phyloP scores from a whole-genome alignment of 2,797 vertebrate genomes.

The Schizopygopsis pylzovi region DNA sequence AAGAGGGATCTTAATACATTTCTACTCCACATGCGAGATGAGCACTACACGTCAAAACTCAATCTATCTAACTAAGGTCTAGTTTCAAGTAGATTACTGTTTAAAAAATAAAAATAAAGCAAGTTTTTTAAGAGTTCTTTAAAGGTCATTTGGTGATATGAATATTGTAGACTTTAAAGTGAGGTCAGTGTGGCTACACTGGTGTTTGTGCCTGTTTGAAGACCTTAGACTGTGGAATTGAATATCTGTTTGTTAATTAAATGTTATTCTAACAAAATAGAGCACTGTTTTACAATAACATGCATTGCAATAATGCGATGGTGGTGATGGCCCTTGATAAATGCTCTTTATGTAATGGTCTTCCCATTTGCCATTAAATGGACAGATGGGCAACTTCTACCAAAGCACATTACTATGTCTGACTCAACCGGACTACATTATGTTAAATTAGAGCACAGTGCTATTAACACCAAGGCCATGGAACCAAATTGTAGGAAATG shows the following conservation, averaged over 20 bases:
- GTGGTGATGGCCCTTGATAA: constrained; percentile 20
- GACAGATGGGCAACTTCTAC: constrained; percentile 19
- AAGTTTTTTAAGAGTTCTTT: not conserved
- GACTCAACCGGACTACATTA: constrained; percentile 4
- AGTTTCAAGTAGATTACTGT: not conserved
- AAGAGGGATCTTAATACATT: constrained; percentile 34
- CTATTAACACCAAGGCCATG: not conserved
- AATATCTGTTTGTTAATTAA: constrained; percentile 25
- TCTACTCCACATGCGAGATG: constrained; percentile 1
- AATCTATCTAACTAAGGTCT: not conserved
- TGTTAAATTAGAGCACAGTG: not conserved
- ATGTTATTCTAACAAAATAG: constrained; percentile 6
- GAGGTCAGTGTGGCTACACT: not conserved
- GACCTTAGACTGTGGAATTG: not conserved
- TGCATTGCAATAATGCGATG: not conserved
- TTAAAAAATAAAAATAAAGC: not conserved
- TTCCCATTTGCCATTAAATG: constrained; percentile 23
- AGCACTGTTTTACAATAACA: not conserved
- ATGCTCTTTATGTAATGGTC: constrained; percentile 26
- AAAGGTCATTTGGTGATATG: not conserved
- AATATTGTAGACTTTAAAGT: not conserved
- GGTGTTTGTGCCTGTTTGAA: not conserved
- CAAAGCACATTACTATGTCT: constrained; percentile 23
- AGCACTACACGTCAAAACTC: not conserved
- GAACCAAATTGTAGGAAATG: not conserved